Evolutionary conservation across 2,113 vertebrate genomes (phyloP), one percentile per base, ranked within the genome.

Genomic region (Cololabis saira): DNA sequence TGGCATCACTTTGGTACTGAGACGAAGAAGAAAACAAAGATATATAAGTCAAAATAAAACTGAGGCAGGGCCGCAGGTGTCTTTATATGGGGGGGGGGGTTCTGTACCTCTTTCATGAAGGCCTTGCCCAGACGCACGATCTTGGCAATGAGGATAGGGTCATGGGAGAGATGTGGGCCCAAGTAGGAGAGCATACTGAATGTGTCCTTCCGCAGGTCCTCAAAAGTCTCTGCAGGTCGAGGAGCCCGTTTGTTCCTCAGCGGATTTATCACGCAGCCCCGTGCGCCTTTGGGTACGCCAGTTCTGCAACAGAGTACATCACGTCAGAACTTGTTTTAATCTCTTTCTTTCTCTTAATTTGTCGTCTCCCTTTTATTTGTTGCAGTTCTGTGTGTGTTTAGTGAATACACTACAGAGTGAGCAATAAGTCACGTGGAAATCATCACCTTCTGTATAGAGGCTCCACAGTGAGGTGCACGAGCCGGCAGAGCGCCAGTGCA

Each of bases 151-250:
- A 99, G 94, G 85, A 99, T 95, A 33, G 97, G 93, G 80, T 99
- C 97, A 0, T 99, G 97, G 44, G 96, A 96, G 56, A 99, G 95
- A 78, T 99, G 97, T 63, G 98, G 98, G 30, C 98, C 97, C 68
- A 99, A 94, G 80, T 97, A 98, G 81, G 95, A 94, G 17, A 99
- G 94, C 98, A 99, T 99, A 83, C 86, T 96, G 90, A 99, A 98
- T 2, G 95, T 95, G 37, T 98, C 96, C 57, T 93, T 95, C 24
- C 93, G 93, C 52, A 99, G 87, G 67, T 98, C 96, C 71, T 97
- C 96, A 8, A 97, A 98, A 58, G 33, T 95, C 70, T 98, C 96
- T 18, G 93, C 94, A 64, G 93, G 96, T 54, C 90, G 94, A 9
- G 95, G 96, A 58, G 96, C 96, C 64, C 91, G 92, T 82, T 94